phyloP scores from a whole-genome alignment of 53 echinoderm and acorn worm species.

The Echinarachnius parma region DNA sequence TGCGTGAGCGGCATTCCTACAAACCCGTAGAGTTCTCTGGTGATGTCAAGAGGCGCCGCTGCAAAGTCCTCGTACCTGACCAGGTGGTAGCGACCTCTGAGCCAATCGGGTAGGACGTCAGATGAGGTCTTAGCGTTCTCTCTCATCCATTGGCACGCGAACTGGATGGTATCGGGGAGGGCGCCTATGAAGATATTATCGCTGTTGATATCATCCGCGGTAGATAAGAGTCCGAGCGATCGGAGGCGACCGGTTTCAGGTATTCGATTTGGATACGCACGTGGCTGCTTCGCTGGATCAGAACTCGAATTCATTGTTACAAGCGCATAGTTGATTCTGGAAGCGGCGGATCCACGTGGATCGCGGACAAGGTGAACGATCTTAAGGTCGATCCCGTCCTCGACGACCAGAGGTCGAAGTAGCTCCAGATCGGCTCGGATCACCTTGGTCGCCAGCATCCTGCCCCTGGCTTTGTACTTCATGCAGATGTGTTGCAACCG shows the following conservation, averaged over 20 bases:
- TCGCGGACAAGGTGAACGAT: slow-evolving; percentile 72
- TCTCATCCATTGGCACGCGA: slow-evolving; percentile 66
- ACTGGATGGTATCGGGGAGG: neutral
- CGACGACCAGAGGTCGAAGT: slow-evolving; percentile 45
- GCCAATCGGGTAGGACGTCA: slow-evolving; percentile 51
- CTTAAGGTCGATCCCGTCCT: slow-evolving; percentile 59
- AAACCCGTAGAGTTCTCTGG: slow-evolving; percentile 63
- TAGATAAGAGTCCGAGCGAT: neutral
- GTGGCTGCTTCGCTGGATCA: neutral
- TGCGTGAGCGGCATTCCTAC: slow-evolving; percentile 41
- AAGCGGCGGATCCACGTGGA: slow-evolving; percentile 66
- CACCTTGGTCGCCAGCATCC: slow-evolving; percentile 62
- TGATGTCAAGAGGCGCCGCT: slow-evolving; percentile 44
- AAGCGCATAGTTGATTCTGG: slow-evolving; percentile 54
- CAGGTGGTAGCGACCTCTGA: slow-evolving; percentile 61
- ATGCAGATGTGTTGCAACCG: no score
- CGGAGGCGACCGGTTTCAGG: neutral
- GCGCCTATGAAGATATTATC: no score
- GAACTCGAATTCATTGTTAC: neutral
- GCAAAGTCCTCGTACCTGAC: slow-evolving; percentile 76
- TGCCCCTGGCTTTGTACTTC: no score
- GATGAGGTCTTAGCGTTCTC: slow-evolving; percentile 39
- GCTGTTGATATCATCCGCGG: no score
- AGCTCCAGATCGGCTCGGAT: slow-evolving; percentile 60
- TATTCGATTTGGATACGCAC: neutral